Evolutionary conservation across 2,113 vertebrate species (phyloP).

Genomic region (Tenrec ecaudatus): DNA sequence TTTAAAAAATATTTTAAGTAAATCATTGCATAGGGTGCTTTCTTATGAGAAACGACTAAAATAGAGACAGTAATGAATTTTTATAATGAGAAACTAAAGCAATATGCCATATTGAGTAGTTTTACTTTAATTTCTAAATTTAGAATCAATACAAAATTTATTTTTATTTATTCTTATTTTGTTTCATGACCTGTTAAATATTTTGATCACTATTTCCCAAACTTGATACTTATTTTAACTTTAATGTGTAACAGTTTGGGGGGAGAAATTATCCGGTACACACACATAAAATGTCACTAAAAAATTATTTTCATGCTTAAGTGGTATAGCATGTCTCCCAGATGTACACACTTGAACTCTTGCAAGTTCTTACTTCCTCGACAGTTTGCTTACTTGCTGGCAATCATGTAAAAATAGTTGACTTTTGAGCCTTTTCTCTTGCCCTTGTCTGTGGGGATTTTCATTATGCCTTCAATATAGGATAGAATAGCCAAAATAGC

Average conservation of each 20-base stretch:
- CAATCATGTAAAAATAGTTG: conserved; percentile 61
- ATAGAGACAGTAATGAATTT: neutral
- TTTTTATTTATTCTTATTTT: neutral
- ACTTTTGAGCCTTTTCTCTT: conserved; percentile 22
- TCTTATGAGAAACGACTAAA: neutral
- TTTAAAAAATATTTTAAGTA: conserved; percentile 36
- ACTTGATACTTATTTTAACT: conserved; percentile 41
- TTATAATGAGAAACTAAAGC: conserved; percentile 44
- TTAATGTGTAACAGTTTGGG: neutral
- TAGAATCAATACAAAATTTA: neutral
- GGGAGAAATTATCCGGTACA: neutral
- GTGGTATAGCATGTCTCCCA: neutral
- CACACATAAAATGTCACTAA: neutral
- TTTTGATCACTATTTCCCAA: conserved; percentile 39
- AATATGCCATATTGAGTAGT: neutral
- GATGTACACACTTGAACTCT: conserved; percentile 38
- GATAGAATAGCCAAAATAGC: neutral
- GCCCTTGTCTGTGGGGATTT: conserved; percentile 40
- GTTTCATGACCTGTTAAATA: neutral
- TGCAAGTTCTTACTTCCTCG: conserved; percentile 43
- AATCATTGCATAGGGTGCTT: neutral
- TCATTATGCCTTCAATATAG: conserved; percentile 18
- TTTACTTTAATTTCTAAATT: conserved; percentile 7
- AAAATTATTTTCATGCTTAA: conserved; percentile 45
- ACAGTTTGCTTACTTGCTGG: conserved; percentile 39